phyloP scores from a whole-genome alignment of 1,140 invertebrate genomes.

The Ridgeia piscesae region DNA sequence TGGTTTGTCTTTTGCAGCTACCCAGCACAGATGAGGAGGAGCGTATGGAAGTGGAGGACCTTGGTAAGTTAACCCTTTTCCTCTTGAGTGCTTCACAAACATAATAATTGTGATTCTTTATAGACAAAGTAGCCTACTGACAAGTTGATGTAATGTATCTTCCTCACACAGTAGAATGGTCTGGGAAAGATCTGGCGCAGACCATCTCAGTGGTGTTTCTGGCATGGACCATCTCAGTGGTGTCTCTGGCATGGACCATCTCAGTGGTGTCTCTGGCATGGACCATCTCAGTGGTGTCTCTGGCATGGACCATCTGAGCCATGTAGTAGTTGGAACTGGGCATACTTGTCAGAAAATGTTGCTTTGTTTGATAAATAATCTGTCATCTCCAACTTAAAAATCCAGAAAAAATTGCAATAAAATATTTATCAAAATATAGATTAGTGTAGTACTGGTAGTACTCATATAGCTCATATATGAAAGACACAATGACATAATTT shows the following conservation, averaged over 20 bases:
- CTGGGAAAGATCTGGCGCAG: not conserved
- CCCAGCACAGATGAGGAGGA: slow-evolving; percentile 42
- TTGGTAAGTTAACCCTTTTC: slow-evolving; percentile 45
- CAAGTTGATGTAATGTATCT: not conserved
- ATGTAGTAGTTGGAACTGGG: not conserved
- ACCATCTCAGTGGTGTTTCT: too few relatives aligned
- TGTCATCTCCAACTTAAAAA: not conserved
- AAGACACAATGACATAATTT: not conserved
- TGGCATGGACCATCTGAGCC: too few relatives aligned
- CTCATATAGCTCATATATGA: not conserved
- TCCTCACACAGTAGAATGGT: not conserved
- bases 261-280: too few relatives aligned
- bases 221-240: too few relatives aligned
- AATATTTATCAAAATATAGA: not conserved
- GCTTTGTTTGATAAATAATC: not conserved
- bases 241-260: too few relatives aligned
- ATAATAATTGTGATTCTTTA: not conserved
- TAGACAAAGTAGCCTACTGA: not conserved
- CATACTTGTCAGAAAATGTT: not conserved
- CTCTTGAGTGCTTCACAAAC: not conserved
- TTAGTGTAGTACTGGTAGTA: not conserved
- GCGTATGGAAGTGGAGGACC: slow-evolving; percentile 57
- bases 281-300: too few relatives aligned
- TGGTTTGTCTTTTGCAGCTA: slow-evolving; percentile 36
- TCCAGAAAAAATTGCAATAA: not conserved